These are phyloP conservation scores for Neodiprion lecontei DNA, from an alignment of 1,140 invertebrate genomes.

Conservation along the genomic window DNA sequence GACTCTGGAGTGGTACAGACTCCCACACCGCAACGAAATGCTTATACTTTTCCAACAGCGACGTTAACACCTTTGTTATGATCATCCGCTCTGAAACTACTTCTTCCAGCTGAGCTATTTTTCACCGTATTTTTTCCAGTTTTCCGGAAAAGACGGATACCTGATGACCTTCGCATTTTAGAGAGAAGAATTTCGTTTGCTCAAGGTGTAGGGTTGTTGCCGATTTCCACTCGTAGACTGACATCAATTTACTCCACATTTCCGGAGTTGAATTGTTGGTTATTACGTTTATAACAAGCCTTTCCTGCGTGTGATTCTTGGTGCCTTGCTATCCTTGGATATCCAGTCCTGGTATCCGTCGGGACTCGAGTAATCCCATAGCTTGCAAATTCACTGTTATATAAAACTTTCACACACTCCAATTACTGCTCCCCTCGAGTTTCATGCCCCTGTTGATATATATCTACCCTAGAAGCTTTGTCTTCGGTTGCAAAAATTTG, in stretches of 20 bases:
- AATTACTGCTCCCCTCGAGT: no score
- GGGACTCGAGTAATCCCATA: no score
- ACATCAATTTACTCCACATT: not conserved
- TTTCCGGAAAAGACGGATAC: slow-evolving; percentile 33
- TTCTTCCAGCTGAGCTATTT: slow-evolving; percentile 38
- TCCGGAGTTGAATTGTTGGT: not conserved
- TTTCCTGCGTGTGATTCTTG: no score
- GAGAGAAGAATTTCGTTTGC: not conserved
- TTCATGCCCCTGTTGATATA: no score
- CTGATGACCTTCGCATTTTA: slow-evolving; percentile 3
- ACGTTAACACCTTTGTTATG: slow-evolving; percentile 45
- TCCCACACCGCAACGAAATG: slow-evolving; percentile 41
- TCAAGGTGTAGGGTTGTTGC: not conserved
- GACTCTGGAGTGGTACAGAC: slow-evolving; percentile 34
- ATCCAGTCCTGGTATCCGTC: no score
- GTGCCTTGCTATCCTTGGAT: no score
- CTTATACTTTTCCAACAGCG: slow-evolving; percentile 26
- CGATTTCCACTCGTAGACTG: not conserved
- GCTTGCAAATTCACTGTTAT: no score
- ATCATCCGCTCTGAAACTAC: slow-evolving; percentile 37
- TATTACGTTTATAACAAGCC: not conserved
- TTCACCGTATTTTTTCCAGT: slow-evolving; percentile 34
- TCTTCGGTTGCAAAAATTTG: no score
- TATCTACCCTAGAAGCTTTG: no score
- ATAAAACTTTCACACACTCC: no score